phyloP scores from a whole-genome alignment of 2,888 invertebrate genomes.

The Belgica antarctica region DNA sequence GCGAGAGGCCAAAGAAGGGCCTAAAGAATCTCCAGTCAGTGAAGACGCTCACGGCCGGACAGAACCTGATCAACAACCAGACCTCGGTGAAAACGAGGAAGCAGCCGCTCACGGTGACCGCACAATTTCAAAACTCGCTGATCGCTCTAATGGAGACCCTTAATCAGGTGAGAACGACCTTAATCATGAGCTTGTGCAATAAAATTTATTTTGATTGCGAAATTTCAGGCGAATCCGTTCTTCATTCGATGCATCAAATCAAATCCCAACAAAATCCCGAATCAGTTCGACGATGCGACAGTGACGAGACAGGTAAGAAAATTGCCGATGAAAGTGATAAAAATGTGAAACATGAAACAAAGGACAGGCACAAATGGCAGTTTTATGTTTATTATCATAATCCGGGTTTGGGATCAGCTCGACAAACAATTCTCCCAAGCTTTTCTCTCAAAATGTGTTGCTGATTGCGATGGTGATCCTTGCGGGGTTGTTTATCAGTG shows the following conservation, averaged over 20 bases:
- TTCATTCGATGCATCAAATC: slow-evolving; percentile 88
- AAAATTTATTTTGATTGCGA: no score
- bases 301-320: slow-evolving; percentile 66
- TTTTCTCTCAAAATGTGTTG: no score
- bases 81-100: slow-evolving; percentile 66
- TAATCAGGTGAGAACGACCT: slow-evolving; percentile 60
- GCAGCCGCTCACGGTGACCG: slow-evolving; percentile 88
- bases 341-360: background rate
- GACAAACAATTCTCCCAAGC: no score
- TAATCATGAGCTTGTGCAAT: background rate
- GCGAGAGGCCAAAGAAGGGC: slow-evolving; percentile 80
- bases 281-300: slow-evolving; percentile 89
- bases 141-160: slow-evolving; percentile 90
- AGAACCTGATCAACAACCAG: slow-evolving; percentile 48
- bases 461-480: background rate
- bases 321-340: background rate
- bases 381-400: slow-evolving; percentile 41
- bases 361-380: no score
- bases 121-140: slow-evolving; percentile 91
- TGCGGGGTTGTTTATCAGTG: background rate
- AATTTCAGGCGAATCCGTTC: slow-evolving; percentile 57
- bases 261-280: slow-evolving; percentile 88
- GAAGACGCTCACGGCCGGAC: slow-evolving; percentile 75
- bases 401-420: slow-evolving; percentile 34
- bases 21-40: slow-evolving; percentile 88